Evolutionary conservation across 2,888 invertebrate species (phyloP), one percentile per base, ranked within the genome.

Genomic region (Drosophila conformis): DNA sequence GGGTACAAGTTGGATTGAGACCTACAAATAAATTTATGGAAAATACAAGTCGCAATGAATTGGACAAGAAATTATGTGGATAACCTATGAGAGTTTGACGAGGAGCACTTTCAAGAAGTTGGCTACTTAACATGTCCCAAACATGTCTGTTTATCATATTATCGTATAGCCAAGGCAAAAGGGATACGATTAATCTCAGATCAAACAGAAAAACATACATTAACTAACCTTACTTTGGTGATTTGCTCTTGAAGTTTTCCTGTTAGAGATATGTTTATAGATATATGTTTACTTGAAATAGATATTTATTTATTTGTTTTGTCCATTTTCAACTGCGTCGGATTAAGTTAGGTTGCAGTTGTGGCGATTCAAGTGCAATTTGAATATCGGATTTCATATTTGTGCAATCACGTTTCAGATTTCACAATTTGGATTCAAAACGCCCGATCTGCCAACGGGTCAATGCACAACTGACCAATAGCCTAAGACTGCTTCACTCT

Each of bases 341-440:
- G 5, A 35, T 46, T 40, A 59, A 54, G 31, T 60, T 52, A 25
- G 58, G 64, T 53, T n/a, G 62, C 54, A 53, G 46, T 62, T 60
- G 62, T 48, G 40, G 21, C 46, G 56, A 67, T 35, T 62, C 53
- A 58, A 58, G 67, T 63, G 62, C 67, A 42, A 78, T 74, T 67
- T 64, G 78, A 65, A 65, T 62, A 69, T 73, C 38, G 49, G 61
- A 73, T 72, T 57, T 57, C 31, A 10, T 31, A 61, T 73, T 73
- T 59, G 15, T 58, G 61, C 65, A 33, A 33, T 10, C 33, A 33
- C 33, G 3, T 56, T 56, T 65, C 35, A 54, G 42, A 62, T 52
- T 63, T 61, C 40, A 36, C 21, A 49, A 54, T 21, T 15, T 21
- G 4, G 27, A 40, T 3, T 18, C 13, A 29, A 38, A n/a, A 1